Percentiles rank a stretch among this genome's conserved stretches.
phyloP scores from a whole-genome alignment of 2,797 vertebrate genomes.

The Sarcoramphus papa region DNA sequence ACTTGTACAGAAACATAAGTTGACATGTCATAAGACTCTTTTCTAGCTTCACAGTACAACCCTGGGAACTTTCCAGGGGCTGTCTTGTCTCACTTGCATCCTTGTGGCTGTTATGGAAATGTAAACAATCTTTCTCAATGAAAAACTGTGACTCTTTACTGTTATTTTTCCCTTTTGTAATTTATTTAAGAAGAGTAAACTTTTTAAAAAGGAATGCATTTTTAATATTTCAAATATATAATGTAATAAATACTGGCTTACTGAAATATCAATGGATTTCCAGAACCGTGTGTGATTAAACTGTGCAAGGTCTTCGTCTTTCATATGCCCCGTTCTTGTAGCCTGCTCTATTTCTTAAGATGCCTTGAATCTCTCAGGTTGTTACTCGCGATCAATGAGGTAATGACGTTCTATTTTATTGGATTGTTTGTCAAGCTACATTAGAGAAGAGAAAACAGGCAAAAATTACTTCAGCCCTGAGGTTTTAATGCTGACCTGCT shows the following conservation, averaged over 20 bases:
- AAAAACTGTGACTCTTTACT: neutral
- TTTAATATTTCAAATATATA: neutral
- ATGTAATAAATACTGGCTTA: neutral
- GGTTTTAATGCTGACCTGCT: neutral
- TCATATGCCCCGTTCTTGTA: neutral
- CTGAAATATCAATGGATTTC: neutral
- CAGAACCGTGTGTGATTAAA: neutral
- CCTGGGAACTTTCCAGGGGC: neutral
- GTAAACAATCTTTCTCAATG: neutral
- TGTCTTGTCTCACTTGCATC: neutral
- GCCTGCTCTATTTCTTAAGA: neutral
- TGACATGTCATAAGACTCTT: neutral
- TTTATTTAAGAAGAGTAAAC: neutral
- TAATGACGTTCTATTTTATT: neutral
- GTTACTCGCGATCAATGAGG: neutral
- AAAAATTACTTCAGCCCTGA: neutral
- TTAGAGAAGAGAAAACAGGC: neutral
- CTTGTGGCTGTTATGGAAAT: neutral
- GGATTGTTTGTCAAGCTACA: neutral
- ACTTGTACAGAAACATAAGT: neutral
- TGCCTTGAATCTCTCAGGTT: neutral
- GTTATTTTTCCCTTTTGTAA: neutral
- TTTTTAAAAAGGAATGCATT: rapidly evolving
- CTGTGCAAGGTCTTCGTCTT: neutral
- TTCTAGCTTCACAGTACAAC: neutral